Evolutionary conservation across 2,797 vertebrate genomes (phyloP).

Genomic region (Aratinga solstitialis): DNA sequence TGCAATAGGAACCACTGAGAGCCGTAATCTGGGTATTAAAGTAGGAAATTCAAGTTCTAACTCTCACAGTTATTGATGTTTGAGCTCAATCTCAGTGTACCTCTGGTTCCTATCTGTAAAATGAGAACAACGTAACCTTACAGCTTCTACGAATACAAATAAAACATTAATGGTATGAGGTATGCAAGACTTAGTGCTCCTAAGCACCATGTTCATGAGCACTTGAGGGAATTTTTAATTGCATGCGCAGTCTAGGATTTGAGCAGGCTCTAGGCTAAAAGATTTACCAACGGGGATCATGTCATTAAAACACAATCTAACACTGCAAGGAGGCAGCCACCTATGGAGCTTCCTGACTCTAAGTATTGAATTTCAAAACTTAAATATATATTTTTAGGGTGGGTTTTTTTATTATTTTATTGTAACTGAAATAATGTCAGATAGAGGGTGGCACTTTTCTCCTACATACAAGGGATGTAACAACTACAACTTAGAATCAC

Average conservation of each 20-base stretch:
- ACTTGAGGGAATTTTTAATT: background rate
- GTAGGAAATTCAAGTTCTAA: background rate
- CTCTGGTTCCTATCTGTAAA: background rate
- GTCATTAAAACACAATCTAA: background rate
- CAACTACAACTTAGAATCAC: background rate
- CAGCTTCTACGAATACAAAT: background rate
- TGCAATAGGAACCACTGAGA: background rate
- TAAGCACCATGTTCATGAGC: background rate
- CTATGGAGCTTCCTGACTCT: background rate
- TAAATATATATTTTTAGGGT: background rate
- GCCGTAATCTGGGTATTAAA: background rate
- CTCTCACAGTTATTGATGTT: background rate
- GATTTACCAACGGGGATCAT: fast-evolving
- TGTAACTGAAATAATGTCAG: background rate
- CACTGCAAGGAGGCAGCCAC: fast-evolving
- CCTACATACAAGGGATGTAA: background rate
- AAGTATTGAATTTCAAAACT: background rate
- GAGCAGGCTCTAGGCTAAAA: background rate
- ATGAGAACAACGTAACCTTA: background rate
- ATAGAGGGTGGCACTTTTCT: background rate
- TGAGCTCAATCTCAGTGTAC: background rate
- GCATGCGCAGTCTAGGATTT: background rate
- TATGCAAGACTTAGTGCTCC: background rate
- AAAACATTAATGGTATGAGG: background rate
- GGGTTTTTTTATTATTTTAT: background rate